Evolutionary conservation across 2,113 vertebrate genomes (phyloP).

Genomic region (Chrysemys picta): DNA sequence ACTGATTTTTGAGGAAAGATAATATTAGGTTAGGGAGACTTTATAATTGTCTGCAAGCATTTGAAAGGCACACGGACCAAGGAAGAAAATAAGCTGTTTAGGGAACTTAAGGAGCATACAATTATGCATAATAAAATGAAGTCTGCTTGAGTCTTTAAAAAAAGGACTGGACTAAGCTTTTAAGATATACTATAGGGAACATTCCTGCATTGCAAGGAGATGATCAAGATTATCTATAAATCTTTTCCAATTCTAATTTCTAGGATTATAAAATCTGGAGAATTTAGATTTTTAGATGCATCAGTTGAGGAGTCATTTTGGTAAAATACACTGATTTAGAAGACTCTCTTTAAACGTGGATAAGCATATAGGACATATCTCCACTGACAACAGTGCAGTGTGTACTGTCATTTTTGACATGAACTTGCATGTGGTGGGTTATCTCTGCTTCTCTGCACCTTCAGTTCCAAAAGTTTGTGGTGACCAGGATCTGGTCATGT

Average conservation of each 20-base stretch:
- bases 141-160: neutral
- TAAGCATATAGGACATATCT: neutral
- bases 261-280: neutral
- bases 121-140: neutral
- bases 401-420: neutral
- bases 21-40: neutral
- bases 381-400: neutral
- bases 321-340: neutral
- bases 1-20: neutral
- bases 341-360: neutral
- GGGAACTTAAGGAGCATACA: neutral
- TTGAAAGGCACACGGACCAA: neutral
- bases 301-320: neutral
- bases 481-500: neutral
- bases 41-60: neutral
- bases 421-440: fast-evolving
- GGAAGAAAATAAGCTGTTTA: neutral
- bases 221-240: neutral
- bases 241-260: neutral
- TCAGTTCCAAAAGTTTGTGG: neutral
- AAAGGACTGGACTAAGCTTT: neutral
- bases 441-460: neutral
- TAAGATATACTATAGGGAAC: neutral
- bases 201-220: neutral
- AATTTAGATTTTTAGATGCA: neutral